Percentiles rank a stretch among this genome's conserved stretches.
Evolutionary conservation across 1,140 invertebrate species (phyloP).

Genomic region (Yoshiicerus persimilis): DNA sequence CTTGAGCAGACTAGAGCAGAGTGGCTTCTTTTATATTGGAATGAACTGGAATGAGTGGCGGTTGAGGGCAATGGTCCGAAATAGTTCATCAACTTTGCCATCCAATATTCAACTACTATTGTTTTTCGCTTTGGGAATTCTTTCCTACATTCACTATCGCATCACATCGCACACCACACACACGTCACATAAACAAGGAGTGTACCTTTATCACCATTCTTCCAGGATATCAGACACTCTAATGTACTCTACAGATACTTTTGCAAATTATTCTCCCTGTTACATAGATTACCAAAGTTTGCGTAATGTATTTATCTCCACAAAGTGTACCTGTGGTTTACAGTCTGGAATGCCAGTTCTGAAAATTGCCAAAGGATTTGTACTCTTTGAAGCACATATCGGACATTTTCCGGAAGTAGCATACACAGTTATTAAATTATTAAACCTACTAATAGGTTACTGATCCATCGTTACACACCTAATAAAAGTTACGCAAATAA

Average conservation of each 20-base stretch:
- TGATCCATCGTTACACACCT: too few relatives aligned
- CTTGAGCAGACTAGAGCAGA: neutral
- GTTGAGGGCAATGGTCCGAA: conserved; percentile 26
- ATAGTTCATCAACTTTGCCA: conserved; percentile 27
- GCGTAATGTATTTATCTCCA: too few relatives aligned
- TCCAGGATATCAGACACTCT: neutral
- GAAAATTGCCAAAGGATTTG: too few relatives aligned
- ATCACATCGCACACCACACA: neutral
- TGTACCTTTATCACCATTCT: neutral
- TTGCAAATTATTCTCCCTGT: neutral
- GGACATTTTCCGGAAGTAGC: too few relatives aligned
- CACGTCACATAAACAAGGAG: neutral
- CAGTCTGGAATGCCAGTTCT: too few relatives aligned
- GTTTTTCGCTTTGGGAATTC: conserved; percentile 9
- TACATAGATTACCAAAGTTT: too few relatives aligned
- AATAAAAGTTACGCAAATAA: too few relatives aligned
- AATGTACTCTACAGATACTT: neutral
- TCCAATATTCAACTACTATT: neutral
- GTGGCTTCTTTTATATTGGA: neutral
- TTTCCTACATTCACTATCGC: neutral
- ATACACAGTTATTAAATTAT: too few relatives aligned
- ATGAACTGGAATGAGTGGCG: neutral
- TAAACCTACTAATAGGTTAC: too few relatives aligned
- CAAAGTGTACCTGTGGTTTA: too few relatives aligned
- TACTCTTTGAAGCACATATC: too few relatives aligned